Base-by-base conservation (phyloP, 92 coral and sea anemone genomes). In the Galaxea fascicularis region DNA sequence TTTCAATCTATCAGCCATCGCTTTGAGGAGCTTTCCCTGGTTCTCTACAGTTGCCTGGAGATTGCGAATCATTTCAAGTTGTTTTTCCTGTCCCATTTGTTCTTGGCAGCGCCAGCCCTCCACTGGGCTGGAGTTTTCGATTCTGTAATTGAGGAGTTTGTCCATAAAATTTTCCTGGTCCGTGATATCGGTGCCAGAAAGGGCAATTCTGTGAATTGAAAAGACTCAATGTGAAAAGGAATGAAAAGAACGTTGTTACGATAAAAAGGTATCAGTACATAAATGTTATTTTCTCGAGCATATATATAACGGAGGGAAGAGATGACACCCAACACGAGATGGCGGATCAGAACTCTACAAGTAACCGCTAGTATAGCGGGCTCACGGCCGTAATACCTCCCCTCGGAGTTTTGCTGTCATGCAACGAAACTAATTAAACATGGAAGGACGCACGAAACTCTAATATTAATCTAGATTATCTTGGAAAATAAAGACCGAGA, bases 11-110 rank as follows among this genome's bases (percentile, higher is more conserved):
- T 82, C 71, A 24, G 95, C 97, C 76, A 93, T 82, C 14, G 92
- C 89, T 53, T 75, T 79, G 17, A 93, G 89, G 58, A 93, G 80
- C 58, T 78, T 80, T 29, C 89, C 87, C 54, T 93, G 97, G n/a
- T 88, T 85, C 68, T 93, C 94, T 49, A 93, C 54, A 62, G 88
- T 78, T 39, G 82, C 47, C 77, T 71, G 86, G 5, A 82, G 86
- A 26, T 70, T 71, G 15, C 8, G 26, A 0, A 82, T 70, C n/a
- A 30, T 16, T 46, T 69, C 67, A 3, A 41, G 58, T 53, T 82
- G 86, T 58, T 16, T 57, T 71, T 70, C 59, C 0, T 60, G 58
- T 16, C 77, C 17, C n/a, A 13, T 41, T 15, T 54, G 27, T 21
- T 66, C 84, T 39, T 12, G 25, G 3, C 21, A 13, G 18, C 56